Conservation (phyloP, 2,888 invertebrate species). For the Serripes groenlandicus region DNA sequence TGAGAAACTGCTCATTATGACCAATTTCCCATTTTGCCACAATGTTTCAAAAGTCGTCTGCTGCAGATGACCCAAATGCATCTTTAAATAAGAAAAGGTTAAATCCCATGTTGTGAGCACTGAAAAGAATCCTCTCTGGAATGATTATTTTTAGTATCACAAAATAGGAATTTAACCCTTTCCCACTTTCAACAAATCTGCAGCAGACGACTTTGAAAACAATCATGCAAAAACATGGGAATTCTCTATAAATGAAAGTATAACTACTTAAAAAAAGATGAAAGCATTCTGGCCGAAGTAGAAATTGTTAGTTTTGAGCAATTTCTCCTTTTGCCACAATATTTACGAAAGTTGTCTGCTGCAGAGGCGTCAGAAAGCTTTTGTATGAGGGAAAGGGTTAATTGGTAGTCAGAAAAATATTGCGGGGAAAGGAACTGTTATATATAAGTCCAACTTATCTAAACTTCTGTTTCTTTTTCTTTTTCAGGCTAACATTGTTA, state of each 20-base stretch:
- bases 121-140: background rate
- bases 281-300: background rate
- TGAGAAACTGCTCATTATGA: background rate
- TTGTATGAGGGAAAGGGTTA: background rate
- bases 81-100: no score
- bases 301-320: background rate
- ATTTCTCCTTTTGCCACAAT: background rate
- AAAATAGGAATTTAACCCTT: no score
- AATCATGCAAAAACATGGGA: no score
- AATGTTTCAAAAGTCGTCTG: no score
- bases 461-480: background rate
- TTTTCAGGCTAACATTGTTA: slow-evolving; percentile 57
- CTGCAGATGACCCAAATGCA: no score
- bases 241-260: no score
- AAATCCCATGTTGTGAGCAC: no score
- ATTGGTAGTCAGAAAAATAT: background rate
- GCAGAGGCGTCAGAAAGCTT: background rate
- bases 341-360: background rate
- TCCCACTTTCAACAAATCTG: no score
- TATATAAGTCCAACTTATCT: no score
- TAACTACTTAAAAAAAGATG: background rate
- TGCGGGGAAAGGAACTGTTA: background rate
- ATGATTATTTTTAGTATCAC: background rate
- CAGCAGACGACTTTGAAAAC: no score
- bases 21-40: background rate